These are phyloP conservation scores for Cheilosia vernalis DNA, from an alignment of 2,888 invertebrate species.

Conservation along the genomic window DNA sequence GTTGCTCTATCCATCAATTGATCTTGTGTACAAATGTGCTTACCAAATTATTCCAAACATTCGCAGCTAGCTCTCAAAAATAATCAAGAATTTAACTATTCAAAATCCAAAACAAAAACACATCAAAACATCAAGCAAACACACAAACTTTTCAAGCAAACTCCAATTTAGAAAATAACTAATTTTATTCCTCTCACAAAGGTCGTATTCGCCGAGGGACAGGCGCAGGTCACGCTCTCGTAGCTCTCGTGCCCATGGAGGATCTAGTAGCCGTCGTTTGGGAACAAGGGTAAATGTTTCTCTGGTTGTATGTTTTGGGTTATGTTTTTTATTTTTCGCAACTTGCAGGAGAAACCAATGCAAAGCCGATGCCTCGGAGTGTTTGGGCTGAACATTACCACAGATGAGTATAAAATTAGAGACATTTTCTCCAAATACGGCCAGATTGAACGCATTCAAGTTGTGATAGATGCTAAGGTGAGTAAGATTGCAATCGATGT, in stretches of 20 bases:
- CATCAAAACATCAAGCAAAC: constrained; percentile 11
- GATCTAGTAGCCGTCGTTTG: constrained; percentile 89
- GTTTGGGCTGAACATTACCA: constrained; percentile 96
- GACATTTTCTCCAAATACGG: constrained; percentile 97
- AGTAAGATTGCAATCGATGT: constrained; percentile 47
- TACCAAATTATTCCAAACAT: constrained; percentile 42
- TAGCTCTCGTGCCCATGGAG: constrained; percentile 89
- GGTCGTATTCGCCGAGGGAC: constrained; percentile 86
- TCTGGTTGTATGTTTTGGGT: not conserved
- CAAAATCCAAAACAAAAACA: constrained; percentile 12
- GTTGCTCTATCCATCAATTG: constrained; percentile 8
- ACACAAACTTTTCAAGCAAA: constrained; percentile 45
- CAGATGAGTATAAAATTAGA: constrained; percentile 95
- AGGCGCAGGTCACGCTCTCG: constrained; percentile 88
- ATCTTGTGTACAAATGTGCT: not conserved
- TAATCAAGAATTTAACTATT: constrained; percentile 59
- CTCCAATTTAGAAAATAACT: constrained; percentile 69
- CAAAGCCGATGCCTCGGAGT: constrained; percentile 96
- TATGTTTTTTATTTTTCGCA: no score
- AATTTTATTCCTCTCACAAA: constrained; percentile 63
- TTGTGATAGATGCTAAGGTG: constrained; percentile 96
- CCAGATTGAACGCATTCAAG: constrained; percentile 94
- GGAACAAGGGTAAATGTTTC: constrained; percentile 87
- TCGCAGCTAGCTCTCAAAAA: constrained; percentile 52
- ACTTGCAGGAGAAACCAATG: constrained; percentile 85